Conservation (phyloP, 2,113 vertebrate species). For the Tympanuchus pallidicinctus region DNA sequence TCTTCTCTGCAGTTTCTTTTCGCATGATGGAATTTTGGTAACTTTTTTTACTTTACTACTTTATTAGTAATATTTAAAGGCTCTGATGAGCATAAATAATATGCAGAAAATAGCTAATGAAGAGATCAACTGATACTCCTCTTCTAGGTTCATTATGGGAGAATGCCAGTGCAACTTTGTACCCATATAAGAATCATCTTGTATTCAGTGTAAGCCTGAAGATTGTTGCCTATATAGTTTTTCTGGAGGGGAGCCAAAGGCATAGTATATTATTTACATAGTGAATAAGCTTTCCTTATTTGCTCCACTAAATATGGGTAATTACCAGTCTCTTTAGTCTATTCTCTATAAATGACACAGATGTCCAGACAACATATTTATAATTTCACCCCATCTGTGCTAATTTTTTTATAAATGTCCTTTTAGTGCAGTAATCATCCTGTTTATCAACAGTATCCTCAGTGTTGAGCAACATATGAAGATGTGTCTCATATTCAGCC, state of each 20-base stretch:
- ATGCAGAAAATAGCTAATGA: neutral
- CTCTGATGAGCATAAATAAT: neutral
- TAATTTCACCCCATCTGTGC: conserved; percentile 67
- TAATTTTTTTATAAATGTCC: conserved; percentile 65
- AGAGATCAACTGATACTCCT: neutral
- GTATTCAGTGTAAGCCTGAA: neutral
- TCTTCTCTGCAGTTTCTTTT: neutral
- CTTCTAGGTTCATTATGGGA: neutral
- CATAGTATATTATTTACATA: conserved; percentile 45
- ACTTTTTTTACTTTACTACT: neutral
- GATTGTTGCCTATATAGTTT: conserved; percentile 15
- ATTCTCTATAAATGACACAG: conserved; percentile 66
- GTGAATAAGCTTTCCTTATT: conserved; percentile 52
- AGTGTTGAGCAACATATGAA: conserved; percentile 59
- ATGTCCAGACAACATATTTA: conserved; percentile 66
- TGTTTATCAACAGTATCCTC: conserved; percentile 56
- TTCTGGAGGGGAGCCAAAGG: conserved; percentile 29
- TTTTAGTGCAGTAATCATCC: conserved; percentile 36
- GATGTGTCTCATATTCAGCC: conserved; percentile 52
- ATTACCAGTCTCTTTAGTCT: conserved; percentile 62
- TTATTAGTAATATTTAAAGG: neutral
- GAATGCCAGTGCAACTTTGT: neutral
- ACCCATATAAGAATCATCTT: neutral
- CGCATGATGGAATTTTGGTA: neutral
- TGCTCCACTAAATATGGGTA: conserved; percentile 54